These are phyloP conservation scores for Frieseomelitta varia DNA, from an alignment of 1,140 invertebrate genomes.

Conservation along the genomic window DNA sequence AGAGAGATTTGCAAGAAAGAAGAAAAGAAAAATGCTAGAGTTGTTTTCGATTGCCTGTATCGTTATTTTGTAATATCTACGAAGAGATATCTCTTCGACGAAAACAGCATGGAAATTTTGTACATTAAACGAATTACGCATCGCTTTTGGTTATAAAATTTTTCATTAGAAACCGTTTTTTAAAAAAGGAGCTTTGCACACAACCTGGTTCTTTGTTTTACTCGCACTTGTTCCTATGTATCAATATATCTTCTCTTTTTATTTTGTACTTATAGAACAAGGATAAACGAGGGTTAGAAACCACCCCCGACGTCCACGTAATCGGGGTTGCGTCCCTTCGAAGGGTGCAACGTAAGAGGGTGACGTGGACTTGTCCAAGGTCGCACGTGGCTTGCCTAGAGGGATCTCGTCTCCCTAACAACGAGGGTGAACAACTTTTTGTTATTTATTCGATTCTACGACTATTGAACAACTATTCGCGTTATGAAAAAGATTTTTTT, in stretches of 20 bases:
- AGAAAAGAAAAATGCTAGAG: conserved; percentile 44
- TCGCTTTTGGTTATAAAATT: background rate
- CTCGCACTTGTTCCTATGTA: background rate
- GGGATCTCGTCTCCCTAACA: conserved; percentile 53
- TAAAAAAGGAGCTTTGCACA: too few relatives aligned
- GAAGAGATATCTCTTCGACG: background rate
- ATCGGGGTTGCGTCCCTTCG: conserved; percentile 67
- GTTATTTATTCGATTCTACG: conserved; percentile 2
- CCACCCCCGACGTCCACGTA: conserved; percentile 60
- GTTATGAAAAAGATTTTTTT: background rate
- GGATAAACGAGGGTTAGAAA: conserved; percentile 63
- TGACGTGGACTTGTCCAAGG: conserved; percentile 74
- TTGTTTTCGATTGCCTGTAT: conserved; percentile 19
- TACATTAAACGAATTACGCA: background rate
- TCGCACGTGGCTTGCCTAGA: conserved; percentile 74
- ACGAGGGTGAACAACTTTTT: conserved; percentile 35
- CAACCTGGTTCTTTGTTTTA: conserved; percentile 5
- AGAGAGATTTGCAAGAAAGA: conserved; percentile 49
- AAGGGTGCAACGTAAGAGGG: conserved; percentile 61
- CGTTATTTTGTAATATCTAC: too few relatives aligned
- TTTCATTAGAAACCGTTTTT: background rate
- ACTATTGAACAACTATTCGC: background rate
- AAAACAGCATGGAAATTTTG: background rate
- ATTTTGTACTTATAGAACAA: conserved; percentile 27
- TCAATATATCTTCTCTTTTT: conserved; percentile 16